Conservation (phyloP, 2,888 invertebrate genomes). For the Hypselothyrea guttata region DNA sequence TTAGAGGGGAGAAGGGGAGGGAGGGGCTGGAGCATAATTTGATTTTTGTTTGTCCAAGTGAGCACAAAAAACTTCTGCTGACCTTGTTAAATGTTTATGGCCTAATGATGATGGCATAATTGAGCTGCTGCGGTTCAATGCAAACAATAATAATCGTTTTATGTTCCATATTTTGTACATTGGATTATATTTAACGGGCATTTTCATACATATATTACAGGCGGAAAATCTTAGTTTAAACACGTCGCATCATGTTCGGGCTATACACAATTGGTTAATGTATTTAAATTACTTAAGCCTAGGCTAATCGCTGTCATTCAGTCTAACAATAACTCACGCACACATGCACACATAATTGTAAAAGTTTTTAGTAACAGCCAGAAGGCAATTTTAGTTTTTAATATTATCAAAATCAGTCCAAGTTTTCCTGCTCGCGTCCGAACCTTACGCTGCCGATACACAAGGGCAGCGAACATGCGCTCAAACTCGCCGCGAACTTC, state of each 20-base stretch:
- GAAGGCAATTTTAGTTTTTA: slow-evolving; percentile 26
- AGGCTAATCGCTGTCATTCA: slow-evolving; percentile 54
- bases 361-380: slow-evolving; percentile 38
- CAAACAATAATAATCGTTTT: slow-evolving; percentile 33
- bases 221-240: slow-evolving; percentile 28
- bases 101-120: slow-evolving; percentile 66
- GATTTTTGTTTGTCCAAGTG: slow-evolving; percentile 54
- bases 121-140: slow-evolving; percentile 48
- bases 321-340: slow-evolving; percentile 31
- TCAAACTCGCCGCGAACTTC: no score
- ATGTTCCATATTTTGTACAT: slow-evolving; percentile 59
- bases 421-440: no score
- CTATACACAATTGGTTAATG: slow-evolving; percentile 70
- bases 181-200: slow-evolving; percentile 52
- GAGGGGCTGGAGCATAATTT: slow-evolving; percentile 48
- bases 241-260: slow-evolving; percentile 49
- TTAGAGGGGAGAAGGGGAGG: background rate
- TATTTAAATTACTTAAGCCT: slow-evolving; percentile 55
- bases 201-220: slow-evolving; percentile 71
- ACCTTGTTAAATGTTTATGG: slow-evolving; percentile 53
- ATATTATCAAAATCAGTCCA: no score
- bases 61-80: slow-evolving; percentile 50
- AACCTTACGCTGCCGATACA: no score
- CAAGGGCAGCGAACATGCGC: no score
- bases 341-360: slow-evolving; percentile 25